These are phyloP conservation scores for Xestia sexstrigata DNA, from an alignment of 2,888 invertebrate genomes.

Conservation along the genomic window DNA sequence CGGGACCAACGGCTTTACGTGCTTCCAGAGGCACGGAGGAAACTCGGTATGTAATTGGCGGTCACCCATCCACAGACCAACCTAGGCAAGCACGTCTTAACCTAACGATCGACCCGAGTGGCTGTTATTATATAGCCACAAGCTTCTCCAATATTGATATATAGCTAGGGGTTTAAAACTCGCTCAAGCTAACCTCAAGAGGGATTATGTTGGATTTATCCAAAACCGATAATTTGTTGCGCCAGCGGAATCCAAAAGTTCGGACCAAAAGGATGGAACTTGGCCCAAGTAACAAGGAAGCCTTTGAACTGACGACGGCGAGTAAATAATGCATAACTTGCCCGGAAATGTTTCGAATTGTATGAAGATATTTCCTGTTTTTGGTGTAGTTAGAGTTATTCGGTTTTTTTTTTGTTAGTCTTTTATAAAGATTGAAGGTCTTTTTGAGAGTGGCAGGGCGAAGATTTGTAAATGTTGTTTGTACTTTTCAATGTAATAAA, in stretches of 20 bases:
- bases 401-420: slow-evolving; percentile 4
- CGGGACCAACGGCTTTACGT: too few species aligned
- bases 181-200: slow-evolving; percentile 13
- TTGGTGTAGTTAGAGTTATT: neutral
- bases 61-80: too few species aligned
- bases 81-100: too few species aligned
- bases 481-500: neutral
- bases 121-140: too few species aligned
- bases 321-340: slow-evolving; percentile 52
- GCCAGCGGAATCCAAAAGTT: slow-evolving; percentile 45
- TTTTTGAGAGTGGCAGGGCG: neutral
- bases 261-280: slow-evolving; percentile 35
- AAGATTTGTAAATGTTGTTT: neutral
- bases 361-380: slow-evolving; percentile 32
- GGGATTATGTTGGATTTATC: slow-evolving; percentile 35
- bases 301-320: slow-evolving; percentile 40
- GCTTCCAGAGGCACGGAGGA: too few species aligned
- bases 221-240: slow-evolving; percentile 40
- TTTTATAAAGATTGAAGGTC: neutral
- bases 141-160: slow-evolving; percentile 24
- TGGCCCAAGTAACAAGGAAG: slow-evolving; percentile 36
- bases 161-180: slow-evolving; percentile 9
- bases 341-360: slow-evolving; percentile 49
- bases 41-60: too few species aligned
- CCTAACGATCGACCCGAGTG: too few species aligned